phyloP scores from a whole-genome alignment of 2,797 vertebrate genomes.

The Eulemur albifrons region DNA sequence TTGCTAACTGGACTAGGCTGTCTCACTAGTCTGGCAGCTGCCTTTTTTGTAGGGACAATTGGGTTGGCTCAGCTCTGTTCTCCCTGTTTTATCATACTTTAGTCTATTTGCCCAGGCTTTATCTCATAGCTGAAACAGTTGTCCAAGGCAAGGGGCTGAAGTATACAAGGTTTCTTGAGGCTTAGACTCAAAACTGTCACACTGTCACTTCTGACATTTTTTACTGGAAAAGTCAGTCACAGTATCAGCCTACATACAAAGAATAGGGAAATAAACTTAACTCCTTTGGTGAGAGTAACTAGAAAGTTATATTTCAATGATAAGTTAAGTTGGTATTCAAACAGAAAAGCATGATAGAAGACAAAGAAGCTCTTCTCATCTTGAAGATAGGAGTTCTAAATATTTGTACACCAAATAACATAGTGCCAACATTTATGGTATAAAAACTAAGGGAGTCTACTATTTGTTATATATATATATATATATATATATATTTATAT shows the following conservation, averaged over 20 bases:
- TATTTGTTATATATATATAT: not conserved
- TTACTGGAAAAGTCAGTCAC: not conserved
- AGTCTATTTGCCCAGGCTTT: not conserved
- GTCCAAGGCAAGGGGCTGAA: not conserved
- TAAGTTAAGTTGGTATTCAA: not conserved
- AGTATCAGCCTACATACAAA: not conserved
- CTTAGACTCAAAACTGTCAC: not conserved
- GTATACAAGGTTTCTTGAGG: not conserved
- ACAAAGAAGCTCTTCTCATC: too few relatives aligned
- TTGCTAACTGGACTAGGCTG: not conserved
- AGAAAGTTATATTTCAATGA: not conserved
- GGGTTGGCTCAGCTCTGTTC: not conserved
- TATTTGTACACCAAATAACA: not conserved
- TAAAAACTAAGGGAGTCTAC: not conserved
- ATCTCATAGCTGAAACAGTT: not conserved
- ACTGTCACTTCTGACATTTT: not conserved
- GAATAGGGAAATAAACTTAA: not conserved
- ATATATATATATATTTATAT: not conserved
- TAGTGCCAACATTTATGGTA: not conserved
- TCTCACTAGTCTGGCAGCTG: not conserved
- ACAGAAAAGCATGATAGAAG: not conserved
- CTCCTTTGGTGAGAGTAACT: not conserved
- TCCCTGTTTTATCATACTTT: not conserved
- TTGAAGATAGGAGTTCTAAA: not conserved
- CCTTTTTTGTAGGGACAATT: not conserved